Evolutionary conservation across 92 coral and sea anemone genomes (phyloP).

Genomic region (Siderastrea radians): DNA sequence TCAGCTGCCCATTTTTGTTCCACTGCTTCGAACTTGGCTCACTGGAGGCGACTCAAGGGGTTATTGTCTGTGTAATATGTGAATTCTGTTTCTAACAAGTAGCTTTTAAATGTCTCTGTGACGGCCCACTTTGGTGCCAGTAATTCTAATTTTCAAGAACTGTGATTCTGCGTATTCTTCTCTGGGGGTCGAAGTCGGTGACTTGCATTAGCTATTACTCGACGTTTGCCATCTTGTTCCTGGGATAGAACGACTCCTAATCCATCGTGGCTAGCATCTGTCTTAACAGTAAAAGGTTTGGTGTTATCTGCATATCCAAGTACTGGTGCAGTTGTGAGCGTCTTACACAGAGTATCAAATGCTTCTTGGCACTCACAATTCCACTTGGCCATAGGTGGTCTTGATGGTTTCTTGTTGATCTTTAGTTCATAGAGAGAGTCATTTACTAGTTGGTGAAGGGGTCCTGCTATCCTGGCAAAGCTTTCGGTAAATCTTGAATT

Average conservation of each 20-base stretch:
- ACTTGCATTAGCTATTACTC: conserved; percentile 73
- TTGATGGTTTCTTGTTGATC: conserved; percentile 1
- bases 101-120: not conserved
- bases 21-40: conserved; percentile 68
- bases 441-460: conserved; percentile 63
- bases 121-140: not conserved
- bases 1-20: conserved; percentile 80
- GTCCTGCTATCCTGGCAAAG: conserved; percentile 66
- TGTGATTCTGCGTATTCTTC: not conserved
- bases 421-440: conserved; percentile 59
- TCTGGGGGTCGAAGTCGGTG: conserved; percentile 58
- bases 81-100: conserved; percentile 50
- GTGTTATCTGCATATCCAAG: conserved; percentile 32
- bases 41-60: conserved; percentile 59
- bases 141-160: not conserved
- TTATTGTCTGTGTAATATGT: conserved; percentile 61
- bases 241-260: conserved; percentile 61
- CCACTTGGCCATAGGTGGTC: conserved; percentile 53
- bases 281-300: conserved; percentile 27
- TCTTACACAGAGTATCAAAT: conserved; percentile 15
- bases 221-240: conserved; percentile 46
- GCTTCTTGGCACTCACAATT: conserved; percentile 29
- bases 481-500: conserved; percentile 54
- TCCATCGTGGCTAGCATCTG: conserved; percentile 29
- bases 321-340: conserved; percentile 35